Evolutionary conservation across 2,113 vertebrate species (phyloP), one percentile per base, ranked within the genome.

Genomic region (Solea solea): DNA sequence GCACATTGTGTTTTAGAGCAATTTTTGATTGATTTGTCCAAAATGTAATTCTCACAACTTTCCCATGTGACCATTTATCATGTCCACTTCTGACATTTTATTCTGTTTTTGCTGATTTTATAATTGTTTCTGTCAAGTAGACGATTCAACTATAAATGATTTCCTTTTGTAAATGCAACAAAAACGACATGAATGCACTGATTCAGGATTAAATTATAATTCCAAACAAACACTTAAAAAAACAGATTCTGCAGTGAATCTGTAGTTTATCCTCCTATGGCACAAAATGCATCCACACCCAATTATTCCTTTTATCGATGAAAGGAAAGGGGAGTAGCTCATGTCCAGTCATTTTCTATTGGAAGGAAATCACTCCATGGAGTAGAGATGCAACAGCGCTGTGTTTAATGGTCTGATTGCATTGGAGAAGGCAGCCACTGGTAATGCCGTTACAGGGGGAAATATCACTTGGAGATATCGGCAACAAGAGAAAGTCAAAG

Each of bases 361-460:
- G 88, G 85, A 84, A 64, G 80, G 84, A 87, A 85, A 90, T 88
- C 80, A 83, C 49, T 87, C 72, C 74, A 64, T 65, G 69, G 57
- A 67, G 76, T 64, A 59, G 77, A 51, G 64, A 34, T 34, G 34
- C 34, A 34, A 82, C 69, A 64, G 82, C 69, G 0, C 73, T 64
- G 84, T 92, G 88, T 90, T 89, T 88, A 91, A 91, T 90, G 89
- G 88, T 90, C 89, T 92, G 90, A 89, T 89, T 91, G 90, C 84
- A 90, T 91, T 88, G 89, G 89, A 82, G 81, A 58, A 87, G 90
- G 89, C 89, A 90, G 85, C 66, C 85, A 63, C 75, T 86, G 72
- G 76, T 90, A 91, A 90, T 89, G 86, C 78, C 58, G 69, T 86
- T 89, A 86, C 34, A 69, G 70, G 50, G 64, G 78, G 74, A 75